These are phyloP conservation scores for Drosophila takahashii DNA, from an alignment of 1,140 invertebrate genomes.

Conservation along the genomic window DNA sequence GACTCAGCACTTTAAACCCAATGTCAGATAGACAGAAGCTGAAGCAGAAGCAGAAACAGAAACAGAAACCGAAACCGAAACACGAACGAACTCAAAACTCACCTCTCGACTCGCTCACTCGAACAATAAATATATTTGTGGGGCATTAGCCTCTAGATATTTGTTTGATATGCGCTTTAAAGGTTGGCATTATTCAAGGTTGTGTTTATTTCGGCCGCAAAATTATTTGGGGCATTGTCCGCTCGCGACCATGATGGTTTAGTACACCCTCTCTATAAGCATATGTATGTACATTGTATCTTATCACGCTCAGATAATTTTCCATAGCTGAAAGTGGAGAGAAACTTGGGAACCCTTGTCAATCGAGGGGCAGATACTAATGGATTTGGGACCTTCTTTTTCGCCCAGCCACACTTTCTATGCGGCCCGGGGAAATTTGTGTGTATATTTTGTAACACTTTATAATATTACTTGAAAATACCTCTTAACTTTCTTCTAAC, in stretches of 20 bases:
- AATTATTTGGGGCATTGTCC: conserved; percentile 56
- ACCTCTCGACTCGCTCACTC: not conserved
- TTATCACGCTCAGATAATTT: conserved; percentile 25
- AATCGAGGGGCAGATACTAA: conserved; percentile 12
- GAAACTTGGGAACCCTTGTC: conserved; percentile 6
- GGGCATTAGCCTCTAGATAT: conserved; percentile 56
- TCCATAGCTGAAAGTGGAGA: not conserved
- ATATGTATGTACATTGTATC: not conserved
- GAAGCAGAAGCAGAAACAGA: conserved; percentile 14
- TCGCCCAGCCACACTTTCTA: conserved; percentile 11
- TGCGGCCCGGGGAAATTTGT: no score
- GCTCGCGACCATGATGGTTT: conserved; percentile 30
- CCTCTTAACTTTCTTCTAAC: no score
- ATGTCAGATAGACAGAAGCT: conserved; percentile 58
- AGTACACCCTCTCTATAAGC: not conserved
- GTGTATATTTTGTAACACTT: no score
- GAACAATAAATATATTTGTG: conserved; percentile 33
- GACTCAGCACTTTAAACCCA: conserved; percentile 70
- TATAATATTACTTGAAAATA: no score
- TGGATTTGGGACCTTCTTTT: conserved; percentile 11
- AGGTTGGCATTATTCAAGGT: conserved; percentile 53
- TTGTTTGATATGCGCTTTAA: conserved; percentile 56
- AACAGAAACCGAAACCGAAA: conserved; percentile 25
- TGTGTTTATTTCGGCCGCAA: conserved; percentile 50
- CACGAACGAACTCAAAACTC: conserved; percentile 18